Base-by-base conservation (phyloP, 1,140 invertebrate genomes). In the Vanessa tameamea region DNA sequence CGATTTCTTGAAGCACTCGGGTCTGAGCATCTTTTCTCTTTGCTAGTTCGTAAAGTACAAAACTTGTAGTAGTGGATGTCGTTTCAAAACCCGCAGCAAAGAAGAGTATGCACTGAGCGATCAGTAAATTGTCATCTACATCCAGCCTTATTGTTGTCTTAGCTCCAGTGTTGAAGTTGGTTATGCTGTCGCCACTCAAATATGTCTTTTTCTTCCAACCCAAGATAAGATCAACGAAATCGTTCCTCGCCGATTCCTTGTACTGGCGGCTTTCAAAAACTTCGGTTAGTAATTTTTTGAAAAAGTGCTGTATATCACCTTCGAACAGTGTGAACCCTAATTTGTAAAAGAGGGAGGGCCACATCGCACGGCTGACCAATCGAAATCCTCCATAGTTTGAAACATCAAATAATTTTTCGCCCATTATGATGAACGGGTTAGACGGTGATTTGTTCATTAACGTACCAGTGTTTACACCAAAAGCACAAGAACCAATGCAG, bases 1-100 rank as follows among this genome's bases (percentile, higher is more conserved):
- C 85, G 0, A 96, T 93, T 89, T 96, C 95, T 31, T 91, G 78
- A 12, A 89, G 79, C 0, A 94, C 79, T 76, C 89, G 92, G 0
- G 93, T 79, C 79, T 96, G 95, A 50, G 94, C 78, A 2, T 95
- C 94, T 14, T 93, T 92, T 78, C 95, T 85, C 53, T 92, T 86
- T 0, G 95, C 94, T 50, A 96, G 80, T 53, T 94, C 92, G 75
- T 94, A 95, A 0, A 94, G 75, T 6, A 91, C 86, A 69, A 94
- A 94, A 4, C 92, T 87, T 76, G 95, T 79, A 0, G 94, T 86
- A 7, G 90, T 80, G 14, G 93, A 89, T 0, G 92, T 87, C 0
- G 93, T 92, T 48, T 87, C 87, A 61, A 92, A 89, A 0, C 87
- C 87, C 55, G 84, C 87, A 7, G 75, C 79, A 43, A 86, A 88